Evolutionary conservation across 2,888 invertebrate genomes (phyloP).

Genomic region (Anthrax anthrax): DNA sequence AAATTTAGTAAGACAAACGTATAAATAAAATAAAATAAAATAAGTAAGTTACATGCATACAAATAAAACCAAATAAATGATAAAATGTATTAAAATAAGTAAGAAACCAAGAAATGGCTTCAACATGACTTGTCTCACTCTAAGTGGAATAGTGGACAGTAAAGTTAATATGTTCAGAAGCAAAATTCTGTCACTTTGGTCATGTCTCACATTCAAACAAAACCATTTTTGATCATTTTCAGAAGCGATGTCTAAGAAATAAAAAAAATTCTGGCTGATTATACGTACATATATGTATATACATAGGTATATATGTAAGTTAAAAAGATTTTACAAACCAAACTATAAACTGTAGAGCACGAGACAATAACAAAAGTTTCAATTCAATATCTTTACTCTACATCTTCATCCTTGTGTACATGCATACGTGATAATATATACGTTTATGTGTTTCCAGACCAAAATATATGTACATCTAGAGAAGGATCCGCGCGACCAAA

Average conservation of each 20-base stretch:
- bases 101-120: background rate
- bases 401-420: no score
- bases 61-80: background rate
- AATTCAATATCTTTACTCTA: no score
- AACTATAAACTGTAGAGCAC: no score
- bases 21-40: no score
- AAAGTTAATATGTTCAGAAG: constrained; percentile 10
- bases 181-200: constrained; percentile 12
- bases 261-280: background rate
- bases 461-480: background rate
- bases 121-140: background rate
- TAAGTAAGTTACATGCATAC: no score
- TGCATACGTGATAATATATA: no score
- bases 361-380: no score
- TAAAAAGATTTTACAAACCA: no score
- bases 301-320: no score
- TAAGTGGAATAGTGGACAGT: background rate
- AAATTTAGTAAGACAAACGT: no score
- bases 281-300: no score
- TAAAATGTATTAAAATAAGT: background rate
- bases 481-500: constrained; percentile 10
- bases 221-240: constrained; percentile 11
- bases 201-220: constrained; percentile 9
- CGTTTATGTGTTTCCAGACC: no score
- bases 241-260: constrained; percentile 5